Evolutionary conservation across 2,113 vertebrate species (phyloP), one percentile per base, ranked within the genome.

Genomic region (Oreocharis arfaki): DNA sequence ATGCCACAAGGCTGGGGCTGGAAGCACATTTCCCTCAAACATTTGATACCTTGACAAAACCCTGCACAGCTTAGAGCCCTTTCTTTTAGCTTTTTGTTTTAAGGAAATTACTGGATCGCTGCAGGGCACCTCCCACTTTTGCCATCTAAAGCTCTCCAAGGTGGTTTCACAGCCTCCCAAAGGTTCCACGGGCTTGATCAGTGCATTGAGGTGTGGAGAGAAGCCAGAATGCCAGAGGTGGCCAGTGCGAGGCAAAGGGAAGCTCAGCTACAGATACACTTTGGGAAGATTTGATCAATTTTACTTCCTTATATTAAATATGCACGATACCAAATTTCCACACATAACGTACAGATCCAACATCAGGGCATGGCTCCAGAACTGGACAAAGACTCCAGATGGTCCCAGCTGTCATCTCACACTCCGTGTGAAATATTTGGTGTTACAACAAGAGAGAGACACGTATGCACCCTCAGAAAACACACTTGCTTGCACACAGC

Each of bases 181-280:
- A 94, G 83, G 95, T 89, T 89, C 95, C 95, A 89, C 94, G 93
- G 85, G 91, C 59, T 10, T 59, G 80, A 90, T 88, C 56, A 61
- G 93, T 81, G 96, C 71, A 42, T 83, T 91, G 69, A 82, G 93
- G 78, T 41, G 68, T 89, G 83, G 2, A 53, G 93, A 88, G 85
- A 92, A 59, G 94, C 90, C 44, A 41, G 3, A 22, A 65, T 21
- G 86, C 81, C 70, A 27, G 60, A 83, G 80, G 91, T 14, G 2
- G 39, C 42, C 84, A 90, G 87, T 1, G 44, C 0, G 0, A 42
- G 19, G 35, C 1, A 80, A 33, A 85, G 35, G 47, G 74, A 84
- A 68, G 63, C 53, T 73, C 46, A 84, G 5, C 37, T 24, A 33
- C 49, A 68, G 44, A 52, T 2, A 33, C n/a, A 32, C 18, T 63